phyloP scores from a whole-genome alignment of 2,797 vertebrate genomes.

The Florisuga fusca region DNA sequence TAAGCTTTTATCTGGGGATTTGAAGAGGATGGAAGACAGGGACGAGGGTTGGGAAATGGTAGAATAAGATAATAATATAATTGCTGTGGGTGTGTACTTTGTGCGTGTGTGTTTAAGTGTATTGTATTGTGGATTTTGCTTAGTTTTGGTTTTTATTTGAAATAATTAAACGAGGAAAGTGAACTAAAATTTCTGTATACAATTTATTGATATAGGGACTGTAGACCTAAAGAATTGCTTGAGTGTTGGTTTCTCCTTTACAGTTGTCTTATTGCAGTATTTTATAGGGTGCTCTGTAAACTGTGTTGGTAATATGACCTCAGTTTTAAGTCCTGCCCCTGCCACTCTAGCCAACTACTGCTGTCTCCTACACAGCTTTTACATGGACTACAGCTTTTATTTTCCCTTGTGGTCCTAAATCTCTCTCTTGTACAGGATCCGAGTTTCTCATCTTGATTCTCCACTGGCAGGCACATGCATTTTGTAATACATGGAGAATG shows the following conservation, averaged over 20 bases:
- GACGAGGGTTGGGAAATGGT: background rate
- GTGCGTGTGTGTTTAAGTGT: background rate
- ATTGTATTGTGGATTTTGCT: background rate
- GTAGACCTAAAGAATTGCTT: background rate
- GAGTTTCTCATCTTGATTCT: background rate
- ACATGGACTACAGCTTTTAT: background rate
- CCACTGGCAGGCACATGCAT: background rate
- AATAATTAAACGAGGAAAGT: background rate
- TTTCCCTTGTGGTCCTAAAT: constrained; percentile 7
- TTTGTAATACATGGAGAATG: constrained; percentile 9
- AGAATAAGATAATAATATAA: background rate
- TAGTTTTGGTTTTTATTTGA: background rate
- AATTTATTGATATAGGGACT: background rate
- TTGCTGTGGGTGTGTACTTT: background rate
- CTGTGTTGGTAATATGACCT: background rate
- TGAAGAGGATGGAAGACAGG: background rate
- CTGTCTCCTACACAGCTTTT: background rate
- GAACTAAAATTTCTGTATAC: background rate
- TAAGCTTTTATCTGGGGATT: background rate
- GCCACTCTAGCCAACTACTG: background rate
- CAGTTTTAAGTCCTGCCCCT: background rate
- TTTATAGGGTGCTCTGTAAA: background rate
- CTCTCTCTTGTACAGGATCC: background rate
- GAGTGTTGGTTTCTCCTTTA: background rate
- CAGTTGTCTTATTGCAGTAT: background rate